Evolutionary conservation across 2,888 invertebrate species (phyloP).

Genomic region (Caenorhabditis drosophilae): DNA sequence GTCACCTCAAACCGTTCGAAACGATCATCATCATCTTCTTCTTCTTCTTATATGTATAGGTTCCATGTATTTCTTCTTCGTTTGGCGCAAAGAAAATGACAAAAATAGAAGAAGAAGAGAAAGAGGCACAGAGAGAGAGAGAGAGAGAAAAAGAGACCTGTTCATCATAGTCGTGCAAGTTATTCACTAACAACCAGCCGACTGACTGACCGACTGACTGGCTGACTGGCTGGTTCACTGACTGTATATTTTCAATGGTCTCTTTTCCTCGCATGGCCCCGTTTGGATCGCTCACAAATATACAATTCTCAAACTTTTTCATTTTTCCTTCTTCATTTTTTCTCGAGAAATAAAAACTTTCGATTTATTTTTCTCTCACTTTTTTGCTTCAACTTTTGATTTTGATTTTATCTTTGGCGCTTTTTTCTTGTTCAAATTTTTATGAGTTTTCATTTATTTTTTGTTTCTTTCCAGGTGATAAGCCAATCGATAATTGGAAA

Average conservation of each 20-base stretch:
- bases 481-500: neutral
- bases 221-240: slow-evolving; percentile 5
- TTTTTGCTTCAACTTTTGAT: too few species aligned
- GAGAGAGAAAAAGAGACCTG: slow-evolving; percentile 26
- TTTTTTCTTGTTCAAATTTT: too few species aligned
- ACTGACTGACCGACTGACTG: slow-evolving; percentile 33
- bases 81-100: too few species aligned
- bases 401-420: too few species aligned
- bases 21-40: too few species aligned
- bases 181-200: slow-evolving; percentile 6
- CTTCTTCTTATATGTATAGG: slow-evolving; percentile 3
- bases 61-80: too few species aligned
- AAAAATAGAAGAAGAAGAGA: too few species aligned
- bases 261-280: slow-evolving; percentile 36
- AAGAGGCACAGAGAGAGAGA: too few species aligned
- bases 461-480: slow-evolving; percentile 3
- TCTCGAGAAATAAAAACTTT: neutral
- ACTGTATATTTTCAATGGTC: slow-evolving; percentile 16
- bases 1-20: too few species aligned
- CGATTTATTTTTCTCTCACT: too few species aligned
- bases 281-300: too few species aligned
- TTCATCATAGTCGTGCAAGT: too few species aligned
- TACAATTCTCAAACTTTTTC: neutral
- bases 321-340: neutral
- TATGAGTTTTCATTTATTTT: neutral